These are phyloP conservation scores for Thamnophis elegans DNA, from an alignment of 2,797 vertebrate species.

Conservation along the genomic window DNA sequence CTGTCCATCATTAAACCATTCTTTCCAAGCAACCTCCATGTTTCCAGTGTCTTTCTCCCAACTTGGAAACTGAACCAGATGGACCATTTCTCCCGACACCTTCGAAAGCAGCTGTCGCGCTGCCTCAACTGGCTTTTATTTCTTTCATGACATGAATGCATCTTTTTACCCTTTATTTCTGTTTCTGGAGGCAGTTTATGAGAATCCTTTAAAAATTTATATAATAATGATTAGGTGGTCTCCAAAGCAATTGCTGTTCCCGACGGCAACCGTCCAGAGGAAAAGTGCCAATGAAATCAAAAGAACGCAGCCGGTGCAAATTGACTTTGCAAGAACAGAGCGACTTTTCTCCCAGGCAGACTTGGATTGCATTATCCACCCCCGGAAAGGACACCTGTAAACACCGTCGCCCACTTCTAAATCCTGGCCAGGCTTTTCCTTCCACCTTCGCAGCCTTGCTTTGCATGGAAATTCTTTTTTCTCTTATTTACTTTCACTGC, in stretches of 20 bases:
- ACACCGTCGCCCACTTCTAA: background rate
- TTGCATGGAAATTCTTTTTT: constrained; percentile 39
- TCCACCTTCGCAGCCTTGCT: constrained; percentile 3
- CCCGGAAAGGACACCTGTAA: background rate
- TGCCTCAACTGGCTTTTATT: background rate
- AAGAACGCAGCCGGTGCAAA: background rate
- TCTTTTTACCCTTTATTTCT: background rate
- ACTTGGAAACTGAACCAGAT: no score
- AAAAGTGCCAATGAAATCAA: background rate
- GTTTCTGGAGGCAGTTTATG: background rate
- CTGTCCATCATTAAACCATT: no score
- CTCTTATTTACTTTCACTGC: background rate
- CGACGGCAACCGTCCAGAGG: background rate
- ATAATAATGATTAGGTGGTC: background rate
- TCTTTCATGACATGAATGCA: background rate
- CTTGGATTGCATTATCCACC: no score
- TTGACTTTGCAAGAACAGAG: background rate
- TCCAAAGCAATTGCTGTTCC: background rate
- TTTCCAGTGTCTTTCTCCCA: no score
- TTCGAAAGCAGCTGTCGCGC: no score
- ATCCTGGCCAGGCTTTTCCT: background rate
- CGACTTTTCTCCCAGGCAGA: background rate
- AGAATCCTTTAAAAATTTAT: background rate
- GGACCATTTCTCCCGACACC: no score
- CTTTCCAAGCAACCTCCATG: no score